Evolutionary conservation across 2,113 vertebrate genomes (phyloP).

Genomic region (Erythrolamprus reginae): DNA sequence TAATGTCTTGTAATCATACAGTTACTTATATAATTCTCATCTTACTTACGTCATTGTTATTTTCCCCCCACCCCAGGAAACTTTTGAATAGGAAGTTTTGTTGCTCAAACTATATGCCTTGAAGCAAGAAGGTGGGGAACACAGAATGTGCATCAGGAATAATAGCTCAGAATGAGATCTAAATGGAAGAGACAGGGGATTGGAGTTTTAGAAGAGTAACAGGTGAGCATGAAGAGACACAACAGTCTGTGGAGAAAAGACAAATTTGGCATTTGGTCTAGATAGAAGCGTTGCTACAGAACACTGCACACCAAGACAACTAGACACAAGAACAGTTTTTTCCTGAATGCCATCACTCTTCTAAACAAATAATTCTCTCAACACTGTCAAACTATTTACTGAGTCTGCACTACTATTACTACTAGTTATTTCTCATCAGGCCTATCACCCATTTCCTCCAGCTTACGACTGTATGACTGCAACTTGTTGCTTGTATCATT

Average conservation of each 20-base stretch:
- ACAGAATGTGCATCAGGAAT: not conserved
- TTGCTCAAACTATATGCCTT: not conserved
- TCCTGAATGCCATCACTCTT: no score
- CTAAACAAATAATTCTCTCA: no score
- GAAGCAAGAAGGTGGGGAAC: not conserved
- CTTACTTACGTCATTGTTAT: not conserved
- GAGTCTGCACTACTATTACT: no score
- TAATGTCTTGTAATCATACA: not conserved
- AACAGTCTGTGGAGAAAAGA: not conserved
- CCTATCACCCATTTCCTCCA: no score
- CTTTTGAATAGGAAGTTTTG: not conserved
- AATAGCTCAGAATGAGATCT: not conserved
- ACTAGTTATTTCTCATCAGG: no score
- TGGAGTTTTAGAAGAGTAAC: not conserved
- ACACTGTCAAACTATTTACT: no score
- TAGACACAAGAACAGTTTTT: no score
- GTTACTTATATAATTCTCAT: not conserved
- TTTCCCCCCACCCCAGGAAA: not conserved
- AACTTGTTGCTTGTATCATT: no score
- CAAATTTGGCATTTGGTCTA: not conserved
- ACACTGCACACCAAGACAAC: no score
- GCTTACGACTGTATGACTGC: no score
- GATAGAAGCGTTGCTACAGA: no score
- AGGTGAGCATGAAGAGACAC: not conserved
- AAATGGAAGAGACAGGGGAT: not conserved